Evolutionary conservation across 1,140 invertebrate genomes (phyloP), one percentile per base, ranked within the genome.

Genomic region (Lucilia sericata): DNA sequence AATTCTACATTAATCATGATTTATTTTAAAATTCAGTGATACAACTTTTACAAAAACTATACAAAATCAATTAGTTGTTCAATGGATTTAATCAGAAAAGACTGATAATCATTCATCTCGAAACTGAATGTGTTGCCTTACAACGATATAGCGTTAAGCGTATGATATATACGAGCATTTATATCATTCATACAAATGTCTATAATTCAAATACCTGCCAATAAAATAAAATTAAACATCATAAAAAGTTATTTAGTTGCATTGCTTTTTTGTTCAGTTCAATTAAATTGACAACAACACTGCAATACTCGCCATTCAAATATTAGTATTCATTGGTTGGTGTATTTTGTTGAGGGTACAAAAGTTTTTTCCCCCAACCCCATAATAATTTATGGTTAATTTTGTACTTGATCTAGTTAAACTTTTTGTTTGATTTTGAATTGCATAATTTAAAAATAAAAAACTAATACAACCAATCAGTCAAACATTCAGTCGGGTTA

Each of bases 231-330:
- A 42, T 42, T 42, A 42, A 42, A 42, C 42, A 42, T 42, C 5
- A 42, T 60, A 4, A 60, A 60, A 60, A 60, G 55, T 60, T 17
- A n/a, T 60, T 60, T 60, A 5, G 51, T 60, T 60, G 51, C n/a
- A n/a, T 60, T 60, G 14, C 5, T 17, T 60, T 60, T 55, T 17
- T 60, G 0, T 42, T 42, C 2, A n/a, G 14, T 60, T 60, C 55
- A 60, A n/a, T 60, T 60, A n/a, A 60, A 60, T 60, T 60, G 55
- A 60, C 55, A 60, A 60, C n/a, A 60, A n/a, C n/a, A n/a, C 8
- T 60, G 10, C 42, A 3, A 2, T 42, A 42, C 42, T 7, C 42
- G 42, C 10, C 42, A 42, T 42, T 42, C 42, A n/a, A n/a, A 60
- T n/a, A n/a, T 60, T n/a, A n/a, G n/a, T 14, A n/a, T 70, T 9